These are phyloP conservation scores for Myiagra hebetior DNA, from an alignment of 2,113 vertebrate species.

Conservation along the genomic window DNA sequence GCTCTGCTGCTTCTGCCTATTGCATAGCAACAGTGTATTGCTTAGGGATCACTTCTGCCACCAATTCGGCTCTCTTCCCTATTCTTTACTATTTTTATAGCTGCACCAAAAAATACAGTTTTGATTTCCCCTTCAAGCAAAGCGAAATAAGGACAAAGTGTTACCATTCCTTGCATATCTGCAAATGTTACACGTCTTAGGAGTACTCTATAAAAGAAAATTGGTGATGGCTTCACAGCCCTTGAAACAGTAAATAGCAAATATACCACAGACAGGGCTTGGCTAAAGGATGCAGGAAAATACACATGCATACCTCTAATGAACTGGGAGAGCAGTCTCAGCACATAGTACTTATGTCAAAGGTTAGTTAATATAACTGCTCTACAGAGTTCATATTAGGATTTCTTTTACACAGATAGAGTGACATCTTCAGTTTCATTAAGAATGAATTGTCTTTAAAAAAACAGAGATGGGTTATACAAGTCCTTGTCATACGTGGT, in stretches of 20 bases:
- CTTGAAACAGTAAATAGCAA: slow-evolving; percentile 26
- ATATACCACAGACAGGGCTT: slow-evolving; percentile 5
- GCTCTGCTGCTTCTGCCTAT: not conserved
- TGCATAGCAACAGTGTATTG: not conserved
- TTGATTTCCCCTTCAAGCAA: slow-evolving; percentile 60
- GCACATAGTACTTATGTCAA: slow-evolving; percentile 42
- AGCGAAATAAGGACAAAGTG: slow-evolving; percentile 57
- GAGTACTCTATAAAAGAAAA: slow-evolving; percentile 65
- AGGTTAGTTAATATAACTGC: slow-evolving; percentile 41
- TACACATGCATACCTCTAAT: slow-evolving; percentile 56
- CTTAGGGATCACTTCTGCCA: not conserved
- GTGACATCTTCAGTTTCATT: not conserved
- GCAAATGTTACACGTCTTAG: slow-evolving; percentile 35
- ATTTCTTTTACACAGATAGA: not conserved
- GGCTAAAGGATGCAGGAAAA: slow-evolving; percentile 38
- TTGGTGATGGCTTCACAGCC: not conserved
- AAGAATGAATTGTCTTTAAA: not conserved
- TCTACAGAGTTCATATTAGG: not conserved
- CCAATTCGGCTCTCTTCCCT: not conserved
- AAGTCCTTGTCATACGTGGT: not conserved
- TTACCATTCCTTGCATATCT: slow-evolving; percentile 56
- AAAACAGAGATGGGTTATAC: not conserved
- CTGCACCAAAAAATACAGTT: slow-evolving; percentile 65
- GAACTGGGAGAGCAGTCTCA: slow-evolving; percentile 6
- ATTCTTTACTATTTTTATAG: slow-evolving; percentile 52